phyloP scores from a whole-genome alignment of 2,888 invertebrate species.

The Drosophila nr. perissopoda region DNA sequence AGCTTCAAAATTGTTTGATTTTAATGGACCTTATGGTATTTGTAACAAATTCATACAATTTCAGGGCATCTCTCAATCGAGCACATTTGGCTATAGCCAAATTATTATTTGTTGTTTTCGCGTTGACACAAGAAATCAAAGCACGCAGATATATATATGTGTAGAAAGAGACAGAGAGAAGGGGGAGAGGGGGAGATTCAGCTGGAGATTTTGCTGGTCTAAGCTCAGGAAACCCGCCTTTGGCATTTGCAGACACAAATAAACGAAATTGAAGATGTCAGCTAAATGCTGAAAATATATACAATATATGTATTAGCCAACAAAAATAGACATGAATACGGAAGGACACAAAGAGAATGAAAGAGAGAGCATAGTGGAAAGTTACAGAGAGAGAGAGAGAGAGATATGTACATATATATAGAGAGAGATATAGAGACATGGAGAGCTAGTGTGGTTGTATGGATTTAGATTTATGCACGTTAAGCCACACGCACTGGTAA shows the following conservation, averaged over 20 bases:
- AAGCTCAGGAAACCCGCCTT: slow-evolving; percentile 60
- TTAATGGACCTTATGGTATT: neutral
- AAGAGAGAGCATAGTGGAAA: neutral
- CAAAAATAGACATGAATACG: slow-evolving; percentile 5
- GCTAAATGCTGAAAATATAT: slow-evolving; percentile 53
- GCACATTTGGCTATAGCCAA: neutral
- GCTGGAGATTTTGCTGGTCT: slow-evolving; percentile 10
- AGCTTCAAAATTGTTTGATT: neutral
- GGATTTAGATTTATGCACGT: slow-evolving; percentile 59
- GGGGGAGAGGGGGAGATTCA: slow-evolving; percentile 6
- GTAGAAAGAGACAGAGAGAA: neutral
- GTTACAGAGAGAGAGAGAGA: neutral
- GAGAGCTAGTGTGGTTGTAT: slow-evolving; percentile 13
- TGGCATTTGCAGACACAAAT: slow-evolving; percentile 62
- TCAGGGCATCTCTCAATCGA: neutral
- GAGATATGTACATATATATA: neutral
- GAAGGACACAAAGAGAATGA: neutral
- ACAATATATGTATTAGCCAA: slow-evolving; percentile 5
- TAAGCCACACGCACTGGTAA: slow-evolving; percentile 73
- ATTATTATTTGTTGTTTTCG: slow-evolving; percentile 43
- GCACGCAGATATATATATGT: slow-evolving; percentile 18
- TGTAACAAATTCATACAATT: too few relatives aligned
- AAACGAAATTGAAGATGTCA: slow-evolving; percentile 75
- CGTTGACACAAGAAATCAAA: slow-evolving; percentile 75
- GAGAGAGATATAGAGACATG: neutral